A percentile compares a stretch with the other conserved stretches of the same genome.
These are phyloP conservation scores for Saccopteryx leptura DNA, from an alignment of 2,113 vertebrate genomes.

Conservation along the genomic window DNA sequence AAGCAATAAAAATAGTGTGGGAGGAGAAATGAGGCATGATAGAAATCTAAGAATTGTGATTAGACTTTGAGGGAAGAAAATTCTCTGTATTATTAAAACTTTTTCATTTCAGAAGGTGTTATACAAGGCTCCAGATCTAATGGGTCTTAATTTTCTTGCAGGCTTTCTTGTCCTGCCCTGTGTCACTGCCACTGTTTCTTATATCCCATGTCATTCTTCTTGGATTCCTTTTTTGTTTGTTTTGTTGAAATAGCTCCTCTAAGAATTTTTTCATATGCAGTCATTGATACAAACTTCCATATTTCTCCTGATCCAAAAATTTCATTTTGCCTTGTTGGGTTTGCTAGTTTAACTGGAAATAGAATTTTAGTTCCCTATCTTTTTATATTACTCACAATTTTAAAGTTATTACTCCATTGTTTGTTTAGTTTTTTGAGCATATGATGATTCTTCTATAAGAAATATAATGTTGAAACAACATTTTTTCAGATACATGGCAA, in stretches of 20 bases:
- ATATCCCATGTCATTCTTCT: not conserved
- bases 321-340: slow-evolving; percentile 1
- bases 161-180: not conserved
- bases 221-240: slow-evolving; percentile 4
- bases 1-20: not conserved
- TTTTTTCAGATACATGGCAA: slow-evolving; percentile 37
- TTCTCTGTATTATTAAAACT: not conserved
- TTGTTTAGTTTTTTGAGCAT: slow-evolving; percentile 23
- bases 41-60: not conserved
- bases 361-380: not conserved
- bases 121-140: not conserved
- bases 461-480: not conserved
- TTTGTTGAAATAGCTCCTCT: not conserved
- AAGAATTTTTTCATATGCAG: not conserved
- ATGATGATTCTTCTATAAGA: slow-evolving; percentile 22
- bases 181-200: not conserved
- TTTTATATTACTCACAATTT: not conserved
- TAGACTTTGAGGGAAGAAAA: not conserved
- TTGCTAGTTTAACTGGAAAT: slow-evolving; percentile 25
- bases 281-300: not conserved
- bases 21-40: not conserved
- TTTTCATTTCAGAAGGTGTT: slow-evolving; percentile 34
- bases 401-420: not conserved
- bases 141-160: slow-evolving; percentile 1
- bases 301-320: not conserved